Evolutionary conservation across 2,888 invertebrate genomes (phyloP).

Genomic region (Marronus borbonicus): DNA sequence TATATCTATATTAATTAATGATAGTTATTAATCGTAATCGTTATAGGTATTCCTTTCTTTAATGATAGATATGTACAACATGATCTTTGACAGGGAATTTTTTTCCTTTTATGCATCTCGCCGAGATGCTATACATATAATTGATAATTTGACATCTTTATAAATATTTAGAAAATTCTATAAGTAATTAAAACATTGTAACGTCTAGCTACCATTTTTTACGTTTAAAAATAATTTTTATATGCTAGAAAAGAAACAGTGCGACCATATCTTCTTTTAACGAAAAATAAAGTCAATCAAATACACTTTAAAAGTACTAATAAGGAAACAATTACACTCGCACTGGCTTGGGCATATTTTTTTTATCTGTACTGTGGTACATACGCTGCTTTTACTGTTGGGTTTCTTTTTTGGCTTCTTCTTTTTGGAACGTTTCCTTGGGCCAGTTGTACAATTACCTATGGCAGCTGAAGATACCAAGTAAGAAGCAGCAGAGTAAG

Average conservation of each 20-base stretch:
- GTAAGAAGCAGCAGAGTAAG: slow-evolving; percentile 63
- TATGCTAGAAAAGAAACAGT: slow-evolving; percentile 13
- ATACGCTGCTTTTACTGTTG: slow-evolving; percentile 25
- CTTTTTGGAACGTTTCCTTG: slow-evolving; percentile 14
- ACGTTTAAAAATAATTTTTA: not conserved
- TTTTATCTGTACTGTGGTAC: slow-evolving; percentile 15
- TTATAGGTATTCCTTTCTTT: not conserved
- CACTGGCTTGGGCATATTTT: slow-evolving; percentile 47
- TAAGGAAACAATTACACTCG: slow-evolving; percentile 39
- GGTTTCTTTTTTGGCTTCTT: slow-evolving; percentile 25
- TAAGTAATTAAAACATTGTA: too few relatives aligned
- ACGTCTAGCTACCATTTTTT: too few relatives aligned
- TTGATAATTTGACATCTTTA: not conserved
- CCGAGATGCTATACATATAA: not conserved
- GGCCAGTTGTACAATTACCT: slow-evolving; percentile 63
- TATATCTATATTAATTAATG: slow-evolving; percentile 12
- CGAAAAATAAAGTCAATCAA: slow-evolving; percentile 10
- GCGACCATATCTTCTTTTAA: slow-evolving; percentile 5
- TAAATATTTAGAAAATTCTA: too few relatives aligned
- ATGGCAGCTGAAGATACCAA: slow-evolving; percentile 59
- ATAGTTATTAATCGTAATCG: slow-evolving; percentile 3
- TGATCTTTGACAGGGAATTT: not conserved
- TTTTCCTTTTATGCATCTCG: not conserved
- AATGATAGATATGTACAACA: slow-evolving; percentile 31
- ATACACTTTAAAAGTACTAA: slow-evolving; percentile 15